Evolutionary conservation across 2,888 invertebrate genomes (phyloP).

Genomic region (Cryptus armator): DNA sequence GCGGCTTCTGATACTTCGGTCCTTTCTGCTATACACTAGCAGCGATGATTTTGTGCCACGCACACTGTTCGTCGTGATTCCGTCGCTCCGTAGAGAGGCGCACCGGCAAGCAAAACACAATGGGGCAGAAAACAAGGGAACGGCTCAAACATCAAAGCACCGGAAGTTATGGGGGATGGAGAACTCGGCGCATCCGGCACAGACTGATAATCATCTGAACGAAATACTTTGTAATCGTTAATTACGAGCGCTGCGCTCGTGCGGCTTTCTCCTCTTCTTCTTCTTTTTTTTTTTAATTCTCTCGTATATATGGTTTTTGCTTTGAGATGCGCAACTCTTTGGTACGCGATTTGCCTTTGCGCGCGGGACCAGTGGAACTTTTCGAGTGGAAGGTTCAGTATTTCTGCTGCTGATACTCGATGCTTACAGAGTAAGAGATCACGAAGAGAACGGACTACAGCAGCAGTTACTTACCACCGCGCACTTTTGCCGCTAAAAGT

Average conservation of each 20-base stretch:
- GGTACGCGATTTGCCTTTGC: constrained; percentile 50
- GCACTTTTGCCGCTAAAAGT: constrained; percentile 26
- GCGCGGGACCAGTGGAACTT: constrained; percentile 37
- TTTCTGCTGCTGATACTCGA: neutral
- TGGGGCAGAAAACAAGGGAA: constrained; percentile 84
- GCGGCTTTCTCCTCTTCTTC: constrained; percentile 35
- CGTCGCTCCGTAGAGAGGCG: constrained; percentile 37
- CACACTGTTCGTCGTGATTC: constrained; percentile 50
- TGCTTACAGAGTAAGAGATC: constrained; percentile 36
- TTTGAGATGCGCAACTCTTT: constrained; percentile 56
- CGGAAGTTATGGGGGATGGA: constrained; percentile 83
- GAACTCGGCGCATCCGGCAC: constrained; percentile 81
- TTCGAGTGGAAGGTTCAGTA: constrained; percentile 59
- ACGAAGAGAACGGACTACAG: constrained; percentile 33
- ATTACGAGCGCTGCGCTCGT: constrained; percentile 78
- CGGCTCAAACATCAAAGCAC: constrained; percentile 83
- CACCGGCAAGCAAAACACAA: constrained; percentile 75
- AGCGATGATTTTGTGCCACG: constrained; percentile 33
- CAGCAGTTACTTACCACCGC: constrained; percentile 9
- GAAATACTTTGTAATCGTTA: constrained; percentile 85
- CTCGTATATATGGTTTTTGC: constrained; percentile 46
- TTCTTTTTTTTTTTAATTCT: constrained; percentile 25
- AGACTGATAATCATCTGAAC: constrained; percentile 85
- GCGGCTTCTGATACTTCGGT: constrained; percentile 14
- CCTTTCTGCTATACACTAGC: constrained; percentile 11